Base-by-base conservation (phyloP, 1,140 invertebrate genomes). In the Philotrypesis tridentata region DNA sequence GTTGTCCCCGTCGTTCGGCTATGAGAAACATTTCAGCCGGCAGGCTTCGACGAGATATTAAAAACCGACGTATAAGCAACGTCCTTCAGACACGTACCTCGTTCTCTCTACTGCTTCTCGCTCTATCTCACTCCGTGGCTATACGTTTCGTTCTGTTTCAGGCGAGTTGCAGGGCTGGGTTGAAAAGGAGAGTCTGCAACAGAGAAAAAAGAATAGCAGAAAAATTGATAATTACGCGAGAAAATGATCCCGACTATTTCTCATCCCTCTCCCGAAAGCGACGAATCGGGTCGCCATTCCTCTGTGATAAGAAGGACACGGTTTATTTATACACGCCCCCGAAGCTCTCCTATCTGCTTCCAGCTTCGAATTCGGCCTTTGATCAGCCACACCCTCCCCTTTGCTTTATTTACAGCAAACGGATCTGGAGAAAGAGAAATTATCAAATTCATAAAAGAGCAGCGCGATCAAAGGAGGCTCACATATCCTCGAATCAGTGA, bases 241-340 rank as follows among this genome's bases (percentile, higher is more conserved):
- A 4, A 2, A 1, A 17, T 14, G 21, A 55, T 55, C 21, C 14
- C 0, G 17, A 3, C n/a, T 48, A 21, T 55, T n/a, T 7, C 7
- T 55, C 4, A 6, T 55, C 14, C 9, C 33, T 37, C 33, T 37
- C 33, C 9, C 33, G 33, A 5, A 37, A 37, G 12, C 12, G 12
- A 43, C n/a, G 40, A 0, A 21, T 17, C 48, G 21, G 14, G 84
- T 27, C 83, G 80, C 85, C 85, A 87, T 88, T 87, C 86, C 84
- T 85, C 85, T 80, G 84, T 77, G 85, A 88, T 88, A 88, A 88
- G 87, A 84, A 83, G 84, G 83, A 84, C 83, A 87, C 89, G 88
- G 90, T 90, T 90, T 90, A 90, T 90, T 90, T 90, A 90, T 90
- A 87, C 89, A 84, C 86, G 85, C 85, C 85, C 83, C 87, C 85